phyloP scores from a whole-genome alignment of 2,888 invertebrate genomes.

The Drosophila cyrtoloma region DNA sequence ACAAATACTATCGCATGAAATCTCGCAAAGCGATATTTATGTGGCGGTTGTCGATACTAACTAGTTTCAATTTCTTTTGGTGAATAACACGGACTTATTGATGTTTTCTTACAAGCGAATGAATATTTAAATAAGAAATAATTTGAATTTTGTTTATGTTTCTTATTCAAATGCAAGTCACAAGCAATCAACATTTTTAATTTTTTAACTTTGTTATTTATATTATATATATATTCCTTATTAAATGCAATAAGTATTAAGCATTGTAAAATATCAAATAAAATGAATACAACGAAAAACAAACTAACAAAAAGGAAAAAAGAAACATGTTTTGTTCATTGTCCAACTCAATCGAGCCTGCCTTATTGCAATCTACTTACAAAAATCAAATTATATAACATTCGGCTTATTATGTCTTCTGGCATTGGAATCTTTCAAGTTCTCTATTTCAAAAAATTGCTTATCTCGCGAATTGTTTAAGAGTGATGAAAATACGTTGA shows the following conservation, averaged over 20 bases:
- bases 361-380: too few species aligned
- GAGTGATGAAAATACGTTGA: too few species aligned
- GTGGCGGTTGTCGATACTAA: slow-evolving; percentile 19
- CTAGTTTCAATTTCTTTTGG: not conserved
- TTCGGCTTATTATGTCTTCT: not conserved
- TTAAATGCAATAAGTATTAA: not conserved
- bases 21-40: not conserved
- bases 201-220: too few species aligned
- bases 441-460: not conserved
- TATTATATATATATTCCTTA: too few species aligned
- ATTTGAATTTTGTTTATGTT: not conserved
- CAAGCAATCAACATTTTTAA: not conserved
- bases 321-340: too few species aligned
- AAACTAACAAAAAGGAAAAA: not conserved
- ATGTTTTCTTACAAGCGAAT: not conserved
- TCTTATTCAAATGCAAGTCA: not conserved
- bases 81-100: not conserved
- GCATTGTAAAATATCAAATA: too few species aligned
- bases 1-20: not conserved
- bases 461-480: not conserved
- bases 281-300: not conserved
- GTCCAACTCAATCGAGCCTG: not conserved
- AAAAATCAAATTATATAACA: too few species aligned
- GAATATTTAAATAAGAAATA: not conserved
- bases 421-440: not conserved